Base-by-base conservation (phyloP, 2,888 invertebrate species). In the Andrena hattorfiana region DNA sequence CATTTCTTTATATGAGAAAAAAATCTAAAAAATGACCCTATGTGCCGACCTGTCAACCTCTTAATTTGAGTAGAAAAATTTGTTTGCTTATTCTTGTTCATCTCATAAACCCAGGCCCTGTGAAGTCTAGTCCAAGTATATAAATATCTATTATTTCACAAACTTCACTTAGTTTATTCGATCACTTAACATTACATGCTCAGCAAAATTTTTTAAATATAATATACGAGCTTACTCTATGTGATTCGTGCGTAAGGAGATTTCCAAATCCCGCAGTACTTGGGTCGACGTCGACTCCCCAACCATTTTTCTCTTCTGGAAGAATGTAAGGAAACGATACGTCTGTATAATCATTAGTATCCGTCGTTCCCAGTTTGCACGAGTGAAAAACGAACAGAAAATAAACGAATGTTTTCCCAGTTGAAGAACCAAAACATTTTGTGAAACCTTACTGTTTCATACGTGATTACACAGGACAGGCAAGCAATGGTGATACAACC, bases 271-370 rank as follows among this genome's bases (percentile, higher is more conserved):
- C 92, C 99, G 96, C 85, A 99, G 96, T 90, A 99, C 99, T 96
- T 99, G 99, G 63, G 99, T 99, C 77, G 99, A 99, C 83, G 99
- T 99, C 69, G 99, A 97, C 94, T 99, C 99, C 81, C 98, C 98
- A 84, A 99, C 97, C 96, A 98, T 98, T 96, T 98, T 98, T 94
- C 99, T 96, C 96, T 99, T 99, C 99, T 99, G 96, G 83, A 96
- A 96, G 94, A 95, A 94, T 92, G 94, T 94, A 94, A 94, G 94
- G 93, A 94, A 93, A 93, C 92, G 92, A 94, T 94, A 94, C 91
- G 93, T 91, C 93, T 94, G 92, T 93, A 90, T 91, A 92, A 91
- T 89, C 85, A 89, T 91, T 91, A 92, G 91, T 91, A 91, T 88
- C 89, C 83, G 88, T 85, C 78, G 88, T 74, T 81, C 64, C 54